Conservation (phyloP, 2,888 invertebrate species). For the Xylocampa areola region DNA sequence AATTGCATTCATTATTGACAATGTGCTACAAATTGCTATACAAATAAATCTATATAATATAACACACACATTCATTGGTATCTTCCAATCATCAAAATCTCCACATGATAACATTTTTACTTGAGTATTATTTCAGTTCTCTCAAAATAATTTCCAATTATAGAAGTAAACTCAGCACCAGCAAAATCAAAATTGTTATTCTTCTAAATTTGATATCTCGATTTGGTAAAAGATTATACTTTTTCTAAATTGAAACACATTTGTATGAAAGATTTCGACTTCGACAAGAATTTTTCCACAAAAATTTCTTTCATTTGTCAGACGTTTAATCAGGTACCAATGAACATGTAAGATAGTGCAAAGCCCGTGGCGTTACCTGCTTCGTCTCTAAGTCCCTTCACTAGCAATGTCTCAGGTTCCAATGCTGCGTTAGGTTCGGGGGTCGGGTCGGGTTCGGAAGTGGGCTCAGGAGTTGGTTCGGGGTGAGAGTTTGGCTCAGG, state of each 20-base stretch:
- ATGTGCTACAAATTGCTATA: constrained; percentile 65
- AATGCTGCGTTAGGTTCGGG: constrained; percentile 81
- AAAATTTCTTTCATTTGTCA: background rate
- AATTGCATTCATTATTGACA: constrained; percentile 43
- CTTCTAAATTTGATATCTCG: too few relatives aligned
- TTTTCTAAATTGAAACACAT: too few relatives aligned
- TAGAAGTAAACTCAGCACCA: too few relatives aligned
- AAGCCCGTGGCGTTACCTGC: constrained; percentile 86
- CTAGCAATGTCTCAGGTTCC: constrained; percentile 86
- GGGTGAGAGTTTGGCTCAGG: constrained; percentile 58
- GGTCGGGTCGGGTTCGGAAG: constrained; percentile 75
- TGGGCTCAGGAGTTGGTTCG: constrained; percentile 69
- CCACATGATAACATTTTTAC: too few relatives aligned
- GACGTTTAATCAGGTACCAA: constrained; percentile 35
- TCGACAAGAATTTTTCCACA: too few relatives aligned
- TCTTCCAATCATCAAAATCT: background rate
- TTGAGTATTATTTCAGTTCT: too few relatives aligned
- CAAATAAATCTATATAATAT: constrained; percentile 55
- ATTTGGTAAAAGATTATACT: too few relatives aligned
- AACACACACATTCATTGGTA: constrained; percentile 51
- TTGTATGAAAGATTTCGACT: too few relatives aligned
- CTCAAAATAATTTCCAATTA: too few relatives aligned
- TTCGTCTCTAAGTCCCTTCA: constrained; percentile 86
- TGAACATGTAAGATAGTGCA: constrained; percentile 61
- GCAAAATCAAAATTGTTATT: too few relatives aligned